phyloP scores from a whole-genome alignment of 2,113 vertebrate species.

The Athene noctua region DNA sequence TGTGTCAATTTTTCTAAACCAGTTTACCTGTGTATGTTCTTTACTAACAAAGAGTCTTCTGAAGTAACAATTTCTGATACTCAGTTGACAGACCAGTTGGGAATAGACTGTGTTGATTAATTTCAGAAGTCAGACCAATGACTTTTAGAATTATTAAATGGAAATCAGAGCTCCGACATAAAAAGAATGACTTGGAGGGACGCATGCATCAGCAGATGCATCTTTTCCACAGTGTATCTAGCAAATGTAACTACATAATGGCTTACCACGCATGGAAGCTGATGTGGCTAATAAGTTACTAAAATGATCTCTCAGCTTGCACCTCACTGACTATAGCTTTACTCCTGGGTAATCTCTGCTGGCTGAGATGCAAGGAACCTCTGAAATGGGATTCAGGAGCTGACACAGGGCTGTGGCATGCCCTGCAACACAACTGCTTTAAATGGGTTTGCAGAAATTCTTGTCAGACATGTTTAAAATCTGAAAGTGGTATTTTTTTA shows the following conservation, averaged over 20 bases:
- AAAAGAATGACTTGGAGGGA: not conserved
- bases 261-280: not conserved
- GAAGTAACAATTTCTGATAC: not conserved
- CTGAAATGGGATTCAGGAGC: not conserved
- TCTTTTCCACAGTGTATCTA: fast-evolving
- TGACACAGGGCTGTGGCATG: not conserved
- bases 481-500: not conserved
- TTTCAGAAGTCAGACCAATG: not conserved
- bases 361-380: not conserved
- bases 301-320: not conserved
- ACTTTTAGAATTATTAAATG: not conserved
- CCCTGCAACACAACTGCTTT: not conserved
- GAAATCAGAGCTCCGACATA: not conserved
- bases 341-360: not conserved
- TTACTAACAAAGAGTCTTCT: not conserved
- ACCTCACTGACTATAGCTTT: not conserved
- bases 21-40: not conserved
- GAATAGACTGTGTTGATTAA: not conserved
- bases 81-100: not conserved
- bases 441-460: not conserved
- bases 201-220: not conserved
- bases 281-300: fast-evolving
- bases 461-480: not conserved
- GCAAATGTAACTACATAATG: fast-evolving
- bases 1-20: not conserved